phyloP scores from a whole-genome alignment of 2,113 vertebrate genomes.

The Leucosticte australis region DNA sequence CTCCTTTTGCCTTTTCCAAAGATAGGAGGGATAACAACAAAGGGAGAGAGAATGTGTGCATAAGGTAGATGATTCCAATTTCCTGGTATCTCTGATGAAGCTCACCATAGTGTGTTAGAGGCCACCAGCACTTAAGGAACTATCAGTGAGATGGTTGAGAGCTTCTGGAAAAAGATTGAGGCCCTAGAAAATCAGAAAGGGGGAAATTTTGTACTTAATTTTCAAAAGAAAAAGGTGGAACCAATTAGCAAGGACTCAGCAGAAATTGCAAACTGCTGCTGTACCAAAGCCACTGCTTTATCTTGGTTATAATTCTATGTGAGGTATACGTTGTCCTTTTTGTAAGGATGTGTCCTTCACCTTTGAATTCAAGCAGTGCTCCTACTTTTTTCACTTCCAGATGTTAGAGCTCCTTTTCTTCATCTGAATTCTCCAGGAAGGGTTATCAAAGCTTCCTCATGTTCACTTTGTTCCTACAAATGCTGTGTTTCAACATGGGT shows the following conservation, averaged over 20 bases:
- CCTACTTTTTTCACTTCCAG: not conserved
- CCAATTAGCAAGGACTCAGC: not conserved
- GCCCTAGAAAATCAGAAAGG: not conserved
- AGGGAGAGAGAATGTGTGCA: not conserved
- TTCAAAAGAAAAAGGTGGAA: not conserved
- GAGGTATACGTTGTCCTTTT: not conserved
- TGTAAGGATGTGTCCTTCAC: not conserved
- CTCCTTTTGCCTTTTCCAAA: not conserved
- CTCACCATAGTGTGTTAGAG: not conserved
- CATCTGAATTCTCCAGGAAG: not conserved
- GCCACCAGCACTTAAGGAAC: not conserved
- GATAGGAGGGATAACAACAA: not conserved
- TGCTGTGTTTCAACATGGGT: not conserved
- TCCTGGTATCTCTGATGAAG: not conserved
- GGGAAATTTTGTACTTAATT: not conserved
- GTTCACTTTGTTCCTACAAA: not conserved
- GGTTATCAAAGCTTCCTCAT: fast-evolving
- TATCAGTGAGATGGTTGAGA: not conserved
- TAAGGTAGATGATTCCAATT: not conserved
- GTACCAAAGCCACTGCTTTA: not conserved
- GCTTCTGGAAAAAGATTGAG: not conserved
- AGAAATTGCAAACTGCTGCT: not conserved
- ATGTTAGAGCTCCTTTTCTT: not conserved
- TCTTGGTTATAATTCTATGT: not conserved
- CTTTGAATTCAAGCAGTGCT: not conserved